These are phyloP conservation scores for Lepilemur ruficaudatus DNA, from an alignment of 2,797 vertebrate species.

Conservation along the genomic window DNA sequence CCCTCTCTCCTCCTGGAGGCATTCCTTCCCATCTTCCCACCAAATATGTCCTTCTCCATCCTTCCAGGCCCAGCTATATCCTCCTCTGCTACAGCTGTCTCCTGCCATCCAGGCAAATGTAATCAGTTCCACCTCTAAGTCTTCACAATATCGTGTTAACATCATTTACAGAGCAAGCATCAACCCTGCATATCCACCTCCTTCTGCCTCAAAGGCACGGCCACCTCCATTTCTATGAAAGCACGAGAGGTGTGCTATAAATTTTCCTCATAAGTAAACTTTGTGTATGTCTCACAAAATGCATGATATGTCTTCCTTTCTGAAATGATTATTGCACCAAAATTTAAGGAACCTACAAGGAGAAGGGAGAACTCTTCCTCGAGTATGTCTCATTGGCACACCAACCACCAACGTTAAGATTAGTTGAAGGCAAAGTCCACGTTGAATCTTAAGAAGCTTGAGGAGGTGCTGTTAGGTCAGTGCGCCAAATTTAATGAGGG, in stretches of 20 bases:
- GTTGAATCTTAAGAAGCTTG: background rate
- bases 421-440: background rate
- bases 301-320: background rate
- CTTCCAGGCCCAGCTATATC: background rate
- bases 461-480: background rate
- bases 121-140: background rate
- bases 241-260: accelerated
- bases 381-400: background rate
- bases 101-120: background rate
- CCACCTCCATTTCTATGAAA: background rate
- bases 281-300: accelerated
- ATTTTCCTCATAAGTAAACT: background rate
- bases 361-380: background rate
- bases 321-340: background rate
- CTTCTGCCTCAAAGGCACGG: background rate
- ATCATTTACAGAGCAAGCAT: background rate
- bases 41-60: background rate
- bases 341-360: background rate
- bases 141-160: background rate
- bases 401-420: background rate
- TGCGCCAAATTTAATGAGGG: background rate
- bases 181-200: background rate
- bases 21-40: background rate
- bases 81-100: background rate
- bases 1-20: background rate